Percentiles rank a stretch among this genome's conserved stretches.
These are phyloP conservation scores for Dendroctonus valens DNA, from an alignment of 1,140 invertebrate genomes.

Conservation along the genomic window DNA sequence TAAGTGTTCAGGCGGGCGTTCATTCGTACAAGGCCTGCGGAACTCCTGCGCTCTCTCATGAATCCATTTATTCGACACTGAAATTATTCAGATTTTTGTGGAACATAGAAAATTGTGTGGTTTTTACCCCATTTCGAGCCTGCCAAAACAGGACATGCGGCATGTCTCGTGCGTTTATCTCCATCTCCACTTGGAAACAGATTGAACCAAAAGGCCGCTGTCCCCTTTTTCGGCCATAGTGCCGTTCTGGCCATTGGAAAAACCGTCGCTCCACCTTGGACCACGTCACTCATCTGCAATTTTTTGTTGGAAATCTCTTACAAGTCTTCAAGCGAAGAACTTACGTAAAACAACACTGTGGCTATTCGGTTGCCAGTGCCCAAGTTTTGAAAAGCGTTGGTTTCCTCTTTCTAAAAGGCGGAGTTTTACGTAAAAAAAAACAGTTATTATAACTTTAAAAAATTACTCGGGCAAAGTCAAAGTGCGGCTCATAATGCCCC, in stretches of 20 bases:
- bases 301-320: not conserved
- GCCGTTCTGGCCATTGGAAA: conserved; percentile 84
- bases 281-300: conserved; percentile 88
- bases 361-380: conserved; percentile 92
- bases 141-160: conserved; percentile 94
- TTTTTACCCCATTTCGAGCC: conserved; percentile 92
- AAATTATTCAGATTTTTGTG: too few relatives aligned
- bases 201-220: conserved; percentile 96
- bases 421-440: conserved; percentile 9
- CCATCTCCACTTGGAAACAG: conserved; percentile 90
- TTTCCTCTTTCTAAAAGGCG: conserved; percentile 74
- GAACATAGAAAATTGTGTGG: too few relatives aligned
- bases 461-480: conserved; percentile 85
- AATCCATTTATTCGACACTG: conserved; percentile 99
- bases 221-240: conserved; percentile 85
- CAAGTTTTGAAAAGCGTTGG: conserved; percentile 82
- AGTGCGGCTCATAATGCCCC: conserved; percentile 99
- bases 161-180: conserved; percentile 89
- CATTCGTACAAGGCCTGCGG: conserved; percentile 70
- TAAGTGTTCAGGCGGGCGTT: conserved; percentile 46
- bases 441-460: too few relatives aligned
- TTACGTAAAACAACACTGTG: conserved; percentile 88
- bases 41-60: conserved; percentile 95
- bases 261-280: conserved; percentile 93
- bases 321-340: conserved; percentile 35